Conservation (phyloP, 2,797 vertebrate species). For the Lepidocolaptes lacrymiger region DNA sequence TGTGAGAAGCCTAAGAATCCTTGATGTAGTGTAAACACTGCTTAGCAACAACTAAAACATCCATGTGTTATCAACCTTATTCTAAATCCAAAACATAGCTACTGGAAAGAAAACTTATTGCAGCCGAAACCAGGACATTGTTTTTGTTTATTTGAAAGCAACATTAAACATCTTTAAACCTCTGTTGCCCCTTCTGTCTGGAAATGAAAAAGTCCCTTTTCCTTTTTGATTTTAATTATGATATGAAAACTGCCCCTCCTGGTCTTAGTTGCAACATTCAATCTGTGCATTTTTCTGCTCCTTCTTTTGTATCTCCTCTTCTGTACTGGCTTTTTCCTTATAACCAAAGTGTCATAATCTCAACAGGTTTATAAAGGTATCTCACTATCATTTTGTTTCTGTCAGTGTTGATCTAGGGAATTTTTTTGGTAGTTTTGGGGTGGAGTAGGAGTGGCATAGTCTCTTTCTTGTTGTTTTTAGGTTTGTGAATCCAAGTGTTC, state of each 20-base stretch:
- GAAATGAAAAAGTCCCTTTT: background rate
- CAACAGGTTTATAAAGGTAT: background rate
- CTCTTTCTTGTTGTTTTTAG: background rate
- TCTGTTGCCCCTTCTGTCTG: background rate
- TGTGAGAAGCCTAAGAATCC: background rate
- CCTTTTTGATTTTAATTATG: background rate
- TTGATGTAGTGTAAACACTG: background rate
- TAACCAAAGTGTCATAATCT: background rate
- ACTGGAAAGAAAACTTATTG: background rate
- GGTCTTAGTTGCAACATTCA: background rate
- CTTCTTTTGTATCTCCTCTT: background rate
- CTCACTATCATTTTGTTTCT: background rate
- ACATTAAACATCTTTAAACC: background rate
- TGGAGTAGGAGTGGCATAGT: background rate
- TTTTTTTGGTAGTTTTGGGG: fast-evolving
- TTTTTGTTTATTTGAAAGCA: background rate
- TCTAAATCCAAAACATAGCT: background rate
- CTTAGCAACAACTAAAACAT: background rate
- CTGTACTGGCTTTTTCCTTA: background rate
- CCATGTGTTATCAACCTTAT: background rate
- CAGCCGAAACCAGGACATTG: background rate
- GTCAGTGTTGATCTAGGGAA: background rate
- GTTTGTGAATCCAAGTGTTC: background rate
- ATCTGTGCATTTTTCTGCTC: background rate
- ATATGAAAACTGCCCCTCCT: background rate